A percentile compares a stretch with the other conserved stretches of the same genome.
phyloP scores from a whole-genome alignment of 2,113 vertebrate genomes.

The Trachemys scripta region DNA sequence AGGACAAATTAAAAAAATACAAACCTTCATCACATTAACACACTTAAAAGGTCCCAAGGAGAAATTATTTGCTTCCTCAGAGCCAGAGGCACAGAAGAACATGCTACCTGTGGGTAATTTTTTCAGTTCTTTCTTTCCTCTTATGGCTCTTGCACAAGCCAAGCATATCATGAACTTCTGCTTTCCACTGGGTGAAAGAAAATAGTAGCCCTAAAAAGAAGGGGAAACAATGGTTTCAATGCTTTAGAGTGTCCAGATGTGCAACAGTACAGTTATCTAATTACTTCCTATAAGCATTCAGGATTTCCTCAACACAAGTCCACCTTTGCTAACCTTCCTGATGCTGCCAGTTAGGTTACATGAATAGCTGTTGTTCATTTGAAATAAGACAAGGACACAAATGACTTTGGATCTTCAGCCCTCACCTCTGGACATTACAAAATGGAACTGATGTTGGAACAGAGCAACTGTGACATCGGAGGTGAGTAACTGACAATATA shows the following conservation, averaged over 20 bases:
- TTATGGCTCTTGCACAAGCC: conserved; percentile 55
- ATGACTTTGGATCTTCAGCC: neutral
- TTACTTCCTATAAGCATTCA: neutral
- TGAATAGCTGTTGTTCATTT: neutral
- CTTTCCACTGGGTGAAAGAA: conserved; percentile 34
- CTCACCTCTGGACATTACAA: neutral
- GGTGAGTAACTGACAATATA: neutral
- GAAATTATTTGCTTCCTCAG: conserved; percentile 6
- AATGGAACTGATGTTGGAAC: neutral
- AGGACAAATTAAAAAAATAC: neutral
- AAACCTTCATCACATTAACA: conserved; percentile 62
- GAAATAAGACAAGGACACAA: neutral
- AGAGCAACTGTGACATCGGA: neutral
- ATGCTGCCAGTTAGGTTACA: neutral
- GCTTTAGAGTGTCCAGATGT: neutral
- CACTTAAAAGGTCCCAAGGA: conserved; percentile 64
- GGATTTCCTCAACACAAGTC: neutral
- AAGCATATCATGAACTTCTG: conserved; percentile 56
- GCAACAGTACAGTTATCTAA: neutral
- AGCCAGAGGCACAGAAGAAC: conserved; percentile 69
- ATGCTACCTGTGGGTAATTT: conserved; percentile 34
- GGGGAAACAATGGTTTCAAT: neutral
- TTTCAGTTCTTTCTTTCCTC: conserved; percentile 39
- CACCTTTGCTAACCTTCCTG: neutral
- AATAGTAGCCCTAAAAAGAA: conserved; percentile 65